Conservation (phyloP, 2,797 vertebrate genomes). For the Ambastaia sidthimunki region DNA sequence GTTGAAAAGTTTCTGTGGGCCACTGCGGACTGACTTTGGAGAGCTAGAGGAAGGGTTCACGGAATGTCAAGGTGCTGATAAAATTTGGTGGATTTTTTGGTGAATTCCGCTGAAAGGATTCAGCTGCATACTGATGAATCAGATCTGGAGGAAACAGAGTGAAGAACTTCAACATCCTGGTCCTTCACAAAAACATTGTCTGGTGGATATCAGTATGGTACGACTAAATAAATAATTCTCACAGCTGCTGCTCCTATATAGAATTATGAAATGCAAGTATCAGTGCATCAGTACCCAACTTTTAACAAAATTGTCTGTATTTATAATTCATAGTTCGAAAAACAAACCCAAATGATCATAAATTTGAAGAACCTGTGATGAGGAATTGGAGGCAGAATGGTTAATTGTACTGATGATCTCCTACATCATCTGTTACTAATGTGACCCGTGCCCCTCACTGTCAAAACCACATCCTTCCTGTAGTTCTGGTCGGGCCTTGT, state of each 20-base stretch:
- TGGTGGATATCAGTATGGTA: background rate
- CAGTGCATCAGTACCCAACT: background rate
- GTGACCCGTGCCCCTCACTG: background rate
- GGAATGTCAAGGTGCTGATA: background rate
- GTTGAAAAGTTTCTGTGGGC: slow-evolving; percentile 11
- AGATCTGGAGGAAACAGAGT: background rate
- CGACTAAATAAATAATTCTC: background rate
- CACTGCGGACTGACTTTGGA: slow-evolving; percentile 11
- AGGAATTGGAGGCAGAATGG: background rate
- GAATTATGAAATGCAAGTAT: background rate
- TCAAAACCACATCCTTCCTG: slow-evolving; percentile 23
- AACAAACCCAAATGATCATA: background rate
- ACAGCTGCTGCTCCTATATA: background rate
- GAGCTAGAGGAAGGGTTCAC: background rate
- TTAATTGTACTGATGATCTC: slow-evolving; percentile 5
- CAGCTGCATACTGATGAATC: slow-evolving; percentile 9
- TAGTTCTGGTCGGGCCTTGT: background rate
- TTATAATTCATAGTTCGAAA: background rate
- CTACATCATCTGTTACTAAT: background rate
- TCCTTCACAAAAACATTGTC: background rate
- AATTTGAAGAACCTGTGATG: background rate
- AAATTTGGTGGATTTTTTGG: background rate
- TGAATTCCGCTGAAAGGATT: background rate
- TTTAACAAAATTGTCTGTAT: background rate
- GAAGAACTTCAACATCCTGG: background rate